phyloP scores from a whole-genome alignment of 1,140 invertebrate genomes.

The Mercenaria mercenaria region DNA sequence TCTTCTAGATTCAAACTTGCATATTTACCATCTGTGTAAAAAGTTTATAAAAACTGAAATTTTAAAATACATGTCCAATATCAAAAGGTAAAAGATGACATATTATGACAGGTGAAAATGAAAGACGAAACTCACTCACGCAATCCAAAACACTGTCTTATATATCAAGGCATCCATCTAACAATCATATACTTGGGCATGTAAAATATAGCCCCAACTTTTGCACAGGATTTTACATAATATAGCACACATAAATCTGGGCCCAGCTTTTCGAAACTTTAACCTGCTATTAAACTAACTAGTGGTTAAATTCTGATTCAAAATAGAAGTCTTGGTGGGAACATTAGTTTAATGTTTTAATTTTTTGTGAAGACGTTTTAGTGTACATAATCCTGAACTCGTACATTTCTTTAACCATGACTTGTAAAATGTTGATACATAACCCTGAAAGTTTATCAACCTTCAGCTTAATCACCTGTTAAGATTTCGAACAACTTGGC shows the following conservation, averaged over 20 bases:
- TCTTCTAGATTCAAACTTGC: background rate
- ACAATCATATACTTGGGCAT: background rate
- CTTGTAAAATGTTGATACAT: too few species aligned
- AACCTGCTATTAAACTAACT: too few species aligned
- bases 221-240: background rate
- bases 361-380: too few species aligned
- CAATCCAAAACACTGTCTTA: background rate
- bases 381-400: too few species aligned
- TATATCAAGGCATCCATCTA: background rate
- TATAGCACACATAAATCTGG: slow-evolving; percentile 14
- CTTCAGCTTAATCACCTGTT: too few species aligned
- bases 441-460: too few species aligned
- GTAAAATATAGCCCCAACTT: background rate
- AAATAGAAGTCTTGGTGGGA: too few species aligned
- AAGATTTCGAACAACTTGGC: too few species aligned
- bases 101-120: background rate
- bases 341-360: too few species aligned
- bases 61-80: slow-evolving; percentile 4
- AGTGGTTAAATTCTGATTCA: too few species aligned
- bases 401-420: too few species aligned
- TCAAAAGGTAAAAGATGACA: slow-evolving; percentile 20
- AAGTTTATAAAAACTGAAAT: background rate
- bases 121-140: background rate
- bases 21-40: background rate
- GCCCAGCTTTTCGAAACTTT: too few species aligned